Conservation (phyloP, 2,113 vertebrate genomes). For the Ictalurus punctatus region DNA sequence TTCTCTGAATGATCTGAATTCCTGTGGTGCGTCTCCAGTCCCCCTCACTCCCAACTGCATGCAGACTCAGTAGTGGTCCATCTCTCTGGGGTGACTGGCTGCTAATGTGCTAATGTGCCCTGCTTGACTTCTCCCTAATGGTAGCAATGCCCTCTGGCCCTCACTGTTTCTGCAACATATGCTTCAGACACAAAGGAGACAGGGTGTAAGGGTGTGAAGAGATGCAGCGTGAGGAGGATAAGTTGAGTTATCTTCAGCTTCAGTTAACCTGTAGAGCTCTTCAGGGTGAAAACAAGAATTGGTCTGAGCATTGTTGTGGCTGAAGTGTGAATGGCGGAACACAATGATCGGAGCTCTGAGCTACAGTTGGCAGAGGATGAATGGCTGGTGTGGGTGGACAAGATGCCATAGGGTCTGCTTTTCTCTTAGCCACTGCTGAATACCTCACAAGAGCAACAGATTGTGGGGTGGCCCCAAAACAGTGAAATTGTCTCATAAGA, state of each 20-base stretch:
- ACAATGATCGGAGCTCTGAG: constrained; percentile 37
- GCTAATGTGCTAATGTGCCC: constrained; percentile 57
- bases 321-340: constrained; percentile 41
- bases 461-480: constrained; percentile 55
- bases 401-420: constrained; percentile 35
- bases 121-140: constrained; percentile 59
- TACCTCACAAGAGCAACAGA: constrained; percentile 58
- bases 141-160: constrained; percentile 56
- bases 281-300: constrained; percentile 57
- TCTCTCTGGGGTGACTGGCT: constrained; percentile 54
- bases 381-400: constrained; percentile 43
- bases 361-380: constrained; percentile 40
- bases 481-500: constrained; percentile 32
- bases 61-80: constrained; percentile 42
- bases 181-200: constrained; percentile 58
- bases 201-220: constrained; percentile 28
- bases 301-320: constrained; percentile 68
- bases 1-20: constrained; percentile 68
- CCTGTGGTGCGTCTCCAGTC: constrained; percentile 50
- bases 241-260: constrained; percentile 43
- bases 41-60: constrained; percentile 13
- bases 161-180: constrained; percentile 66
- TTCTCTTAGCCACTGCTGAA: constrained; percentile 59
- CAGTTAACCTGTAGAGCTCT: constrained; percentile 54
- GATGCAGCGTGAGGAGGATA: constrained; percentile 23